Conservation (phyloP, 2,888 invertebrate genomes). For the Taphrorychus bicolor region DNA sequence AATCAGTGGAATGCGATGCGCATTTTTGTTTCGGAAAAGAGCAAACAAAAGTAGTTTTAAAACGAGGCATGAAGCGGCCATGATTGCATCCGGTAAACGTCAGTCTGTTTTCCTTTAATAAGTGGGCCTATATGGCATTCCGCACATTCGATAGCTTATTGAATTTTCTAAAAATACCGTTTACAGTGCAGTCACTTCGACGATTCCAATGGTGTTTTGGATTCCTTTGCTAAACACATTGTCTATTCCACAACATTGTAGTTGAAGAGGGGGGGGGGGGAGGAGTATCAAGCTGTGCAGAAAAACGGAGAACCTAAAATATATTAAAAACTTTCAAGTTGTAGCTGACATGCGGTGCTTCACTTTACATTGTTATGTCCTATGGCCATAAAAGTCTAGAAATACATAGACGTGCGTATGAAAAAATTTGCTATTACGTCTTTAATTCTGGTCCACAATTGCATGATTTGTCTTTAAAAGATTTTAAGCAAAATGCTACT, state of each 20-base stretch:
- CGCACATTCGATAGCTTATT: slow-evolving; percentile 21
- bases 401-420: background rate
- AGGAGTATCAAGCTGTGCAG: background rate
- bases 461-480: background rate
- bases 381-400: background rate
- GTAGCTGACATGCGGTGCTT: background rate
- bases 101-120: slow-evolving; percentile 37
- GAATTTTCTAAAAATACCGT: slow-evolving; percentile 34
- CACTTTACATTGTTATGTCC: background rate
- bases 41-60: background rate
- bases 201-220: slow-evolving; percentile 13
- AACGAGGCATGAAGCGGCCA: background rate
- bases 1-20: background rate
- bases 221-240: background rate
- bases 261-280: too few relatives aligned
- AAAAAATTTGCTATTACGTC: too few relatives aligned
- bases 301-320: background rate
- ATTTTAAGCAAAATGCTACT: too few relatives aligned
- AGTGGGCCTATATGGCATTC: slow-evolving; percentile 34
- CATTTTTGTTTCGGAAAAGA: background rate
- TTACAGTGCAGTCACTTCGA: background rate
- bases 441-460: too few relatives aligned
- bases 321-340: slow-evolving; percentile 1
- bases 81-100: slow-evolving; percentile 37
- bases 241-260: too few relatives aligned